Conservation (phyloP, 2,797 vertebrate species). For the Clarias laeviceps region DNA sequence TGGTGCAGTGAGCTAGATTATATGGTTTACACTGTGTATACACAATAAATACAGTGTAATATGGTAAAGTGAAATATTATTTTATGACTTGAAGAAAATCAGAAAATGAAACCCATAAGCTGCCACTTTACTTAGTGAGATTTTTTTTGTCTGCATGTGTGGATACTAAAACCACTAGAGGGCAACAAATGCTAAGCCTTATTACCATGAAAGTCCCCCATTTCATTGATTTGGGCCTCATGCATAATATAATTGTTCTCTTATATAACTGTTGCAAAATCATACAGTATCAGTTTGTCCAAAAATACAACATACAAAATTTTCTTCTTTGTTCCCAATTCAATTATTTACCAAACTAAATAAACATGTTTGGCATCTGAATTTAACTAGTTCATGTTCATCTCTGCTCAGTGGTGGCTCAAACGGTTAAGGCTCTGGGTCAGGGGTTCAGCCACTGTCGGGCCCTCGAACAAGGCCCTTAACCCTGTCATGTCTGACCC, state of each 20-base stretch:
- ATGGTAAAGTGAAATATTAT: neutral
- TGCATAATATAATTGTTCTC: neutral
- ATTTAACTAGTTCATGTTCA: neutral
- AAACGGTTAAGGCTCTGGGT: too few species aligned
- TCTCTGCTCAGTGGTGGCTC: too few species aligned
- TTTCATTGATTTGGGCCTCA: neutral
- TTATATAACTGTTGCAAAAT: neutral
- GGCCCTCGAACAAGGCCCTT: neutral
- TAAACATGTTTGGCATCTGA: neutral
- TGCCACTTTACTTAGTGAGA: neutral
- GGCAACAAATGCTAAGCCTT: constrained; percentile 32
- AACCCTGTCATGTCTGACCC: too few species aligned
- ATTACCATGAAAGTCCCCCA: neutral
- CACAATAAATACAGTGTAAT: neutral
- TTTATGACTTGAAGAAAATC: neutral
- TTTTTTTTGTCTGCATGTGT: neutral
- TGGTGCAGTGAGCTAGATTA: neutral
- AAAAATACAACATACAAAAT: neutral
- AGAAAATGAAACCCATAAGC: neutral
- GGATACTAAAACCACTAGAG: constrained; percentile 33
- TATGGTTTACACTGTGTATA: constrained; percentile 4
- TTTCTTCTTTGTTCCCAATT: neutral
- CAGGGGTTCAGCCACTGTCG: too few species aligned
- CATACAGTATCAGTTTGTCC: neutral
- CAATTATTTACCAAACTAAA: neutral